Base-by-base conservation (phyloP, 2,797 vertebrate genomes). In the Leucoraja ocellata region DNA sequence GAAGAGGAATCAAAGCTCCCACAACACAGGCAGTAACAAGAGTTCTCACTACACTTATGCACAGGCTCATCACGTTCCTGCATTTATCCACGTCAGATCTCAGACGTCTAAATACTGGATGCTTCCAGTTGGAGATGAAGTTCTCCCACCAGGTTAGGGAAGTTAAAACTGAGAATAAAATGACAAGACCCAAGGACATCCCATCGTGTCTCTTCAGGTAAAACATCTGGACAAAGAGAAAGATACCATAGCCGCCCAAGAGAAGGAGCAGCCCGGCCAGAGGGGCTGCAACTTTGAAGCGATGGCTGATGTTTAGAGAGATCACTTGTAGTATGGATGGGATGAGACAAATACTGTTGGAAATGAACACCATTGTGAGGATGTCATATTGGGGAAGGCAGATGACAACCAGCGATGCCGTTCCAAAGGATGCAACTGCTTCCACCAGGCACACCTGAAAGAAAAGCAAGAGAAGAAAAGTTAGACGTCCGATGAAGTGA, bases 101-200 rank as follows among this genome's bases (percentile, higher is more conserved):
- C 6, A 81, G 79, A 39, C 10, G 36, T 54, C 16, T 39, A 39
- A 81, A 39, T 18, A 81, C 16, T 81, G 79, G 79, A 81, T 81
- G 13, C 21, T 81, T 39, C 79, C 79, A 81, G 46, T 81, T 81
- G 39, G 79, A 81, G 39, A 54, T 81, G 46, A 81, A 81, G 36
- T 81, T 46, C 21, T 81, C 79, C 79, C 79, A 81, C 79, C 79
- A 81, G 32, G 79, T 81, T 54, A 81, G 18, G 36, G 79, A 81
- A 39, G 39, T 39, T 81, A 81, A 14, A 81, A 39, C 36, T 39
- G 79, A 46, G 79, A 39, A 81, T 14, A 81, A 81, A 46, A 54
- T 23, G 18, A 25, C 54, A 18, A 83, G 21, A 9, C 80, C 80
- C 46, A 81, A 81, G 46, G 54, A 39, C 14, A 81, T 18, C 18